Base-by-base conservation (phyloP, 2,113 vertebrate genomes). In the Morone chrysops region DNA sequence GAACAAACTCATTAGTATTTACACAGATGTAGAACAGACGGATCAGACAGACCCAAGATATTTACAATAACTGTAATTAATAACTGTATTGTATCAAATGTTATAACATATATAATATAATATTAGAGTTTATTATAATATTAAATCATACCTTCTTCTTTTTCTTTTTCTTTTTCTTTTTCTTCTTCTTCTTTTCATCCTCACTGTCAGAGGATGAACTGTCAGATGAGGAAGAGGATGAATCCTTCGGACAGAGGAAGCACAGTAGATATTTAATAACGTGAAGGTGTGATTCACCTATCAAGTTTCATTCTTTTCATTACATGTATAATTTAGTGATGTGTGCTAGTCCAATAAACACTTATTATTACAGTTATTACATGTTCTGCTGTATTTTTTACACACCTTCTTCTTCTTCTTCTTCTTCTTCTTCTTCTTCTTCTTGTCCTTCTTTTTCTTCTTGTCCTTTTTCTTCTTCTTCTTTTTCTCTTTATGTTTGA, bases 161-260 rank as follows among this genome's bases (percentile, higher is more conserved):
- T 43, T 84, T 80, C 41, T 81, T 76, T 4, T 56, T 76, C 5
- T 56, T 87, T 10, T 91, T 91, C 1, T 92, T 90, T 12, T 87
- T 90, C 5, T 87, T 85, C 41, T 90, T 83, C 22, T 90, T 83
- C 80, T 92, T 91, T 0, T 92, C 80, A 5, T 92, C 84, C 18
- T 91, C 90, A 14, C 89, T 90, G 60, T 92, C 90, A n/a, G 90
- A 90, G 1, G 86, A 92, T 16, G 82, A 91, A 74, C 90, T 87
- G 31, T 92, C 89, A 75, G 89, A 93, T 54, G 87, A 91, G 1
- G 88, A 88, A 20, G 83, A 90, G 5, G 84, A 88, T 0, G 85
- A 93, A 43, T 86, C 90, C 92, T 93, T 53, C 2, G 31, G 4
- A 62, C 1, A 72, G 31, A 78, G 18, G 18, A 62, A 20, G 1